Conservation (phyloP, 1,140 invertebrate genomes). For the Cephus cinctus region DNA sequence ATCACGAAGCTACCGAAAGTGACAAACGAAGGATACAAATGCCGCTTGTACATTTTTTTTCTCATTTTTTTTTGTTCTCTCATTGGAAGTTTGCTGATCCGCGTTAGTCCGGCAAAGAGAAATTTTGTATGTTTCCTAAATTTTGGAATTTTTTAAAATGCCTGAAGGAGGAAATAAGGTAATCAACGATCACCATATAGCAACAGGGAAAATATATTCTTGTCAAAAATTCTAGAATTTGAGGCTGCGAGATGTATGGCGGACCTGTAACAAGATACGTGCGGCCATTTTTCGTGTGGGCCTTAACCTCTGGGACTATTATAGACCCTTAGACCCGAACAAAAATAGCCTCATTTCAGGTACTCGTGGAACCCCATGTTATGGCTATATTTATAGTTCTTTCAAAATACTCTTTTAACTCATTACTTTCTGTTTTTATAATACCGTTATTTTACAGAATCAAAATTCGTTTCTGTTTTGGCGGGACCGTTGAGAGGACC, state of each 20-base stretch:
- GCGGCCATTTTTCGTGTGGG: constrained; percentile 66
- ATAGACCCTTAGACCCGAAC: constrained; percentile 64
- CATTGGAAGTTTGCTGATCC: no score
- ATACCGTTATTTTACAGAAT: constrained; percentile 53
- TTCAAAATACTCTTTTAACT: neutral
- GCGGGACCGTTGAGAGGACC: constrained; percentile 62
- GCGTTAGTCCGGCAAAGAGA: no score
- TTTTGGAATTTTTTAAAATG: no score
- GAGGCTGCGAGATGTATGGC: constrained; percentile 62
- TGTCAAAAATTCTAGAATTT: constrained; percentile 31
- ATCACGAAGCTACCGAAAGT: no score
- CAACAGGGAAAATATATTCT: constrained; percentile 14
- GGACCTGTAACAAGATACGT: constrained; percentile 73
- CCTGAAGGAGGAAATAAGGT: constrained; percentile 16
- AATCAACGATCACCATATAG: no score
- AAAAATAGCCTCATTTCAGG: constrained; percentile 67
- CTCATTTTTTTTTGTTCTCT: no score
- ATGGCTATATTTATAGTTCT: neutral
- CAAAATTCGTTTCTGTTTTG: constrained; percentile 68
- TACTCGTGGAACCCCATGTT: constrained; percentile 32
- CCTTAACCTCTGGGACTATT: constrained; percentile 68
- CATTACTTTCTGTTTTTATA: constrained; percentile 6
- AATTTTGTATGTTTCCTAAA: no score
- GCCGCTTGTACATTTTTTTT: no score
- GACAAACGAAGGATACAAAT: no score